Evolutionary conservation across 2,888 invertebrate species (phyloP), one percentile per base, ranked within the genome.

Genomic region (Caenorhabditis wallacei): DNA sequence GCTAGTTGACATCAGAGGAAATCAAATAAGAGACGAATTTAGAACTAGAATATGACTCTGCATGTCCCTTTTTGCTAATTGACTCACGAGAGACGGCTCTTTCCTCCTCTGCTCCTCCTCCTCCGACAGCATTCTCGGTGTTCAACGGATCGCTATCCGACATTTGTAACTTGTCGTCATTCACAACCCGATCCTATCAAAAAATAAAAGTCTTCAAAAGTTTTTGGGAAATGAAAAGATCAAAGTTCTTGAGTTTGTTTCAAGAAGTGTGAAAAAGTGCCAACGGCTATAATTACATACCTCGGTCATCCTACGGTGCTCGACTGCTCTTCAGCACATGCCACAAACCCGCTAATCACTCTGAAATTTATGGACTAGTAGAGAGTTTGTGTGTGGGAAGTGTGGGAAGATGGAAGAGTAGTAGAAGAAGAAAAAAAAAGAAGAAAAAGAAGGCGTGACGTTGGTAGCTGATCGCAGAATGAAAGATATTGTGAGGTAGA

Each of bases 321-420:
- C 43, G 40, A 35, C 61, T 40, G 43, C 30, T 78, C 35, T 69
- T 78, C 78, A 78, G 78, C 61, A 59, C 78, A 78, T 78, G 78
- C 78, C 78, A 78, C 53, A 56, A 66, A 78, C 78, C 78, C 78
- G 78, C 78, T 69, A 78, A 78, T 78, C 78, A 78, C 78, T 69
- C 69, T 78, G 78, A 54, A 78, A 78, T 53, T 40, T 68, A 26
- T 61, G n/a, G 51, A 68, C 30, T 30, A 3, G 43, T 37, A 18
- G 37, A 16, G 35, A 57, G 37, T 18, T 40, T 48, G 46, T 48
- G 46, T 48, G 46, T 48, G 46, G 46, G 30, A 57, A 57, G 30
- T 61, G 59, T 40, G 40, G 57, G 16, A 18, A 1, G 37, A 56
- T 24, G 51, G 30, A 3, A 30, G 46, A 51, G 37, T 30, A n/a